Base-by-base conservation (phyloP, 2,888 invertebrate genomes). In the Orgyia antiqua region DNA sequence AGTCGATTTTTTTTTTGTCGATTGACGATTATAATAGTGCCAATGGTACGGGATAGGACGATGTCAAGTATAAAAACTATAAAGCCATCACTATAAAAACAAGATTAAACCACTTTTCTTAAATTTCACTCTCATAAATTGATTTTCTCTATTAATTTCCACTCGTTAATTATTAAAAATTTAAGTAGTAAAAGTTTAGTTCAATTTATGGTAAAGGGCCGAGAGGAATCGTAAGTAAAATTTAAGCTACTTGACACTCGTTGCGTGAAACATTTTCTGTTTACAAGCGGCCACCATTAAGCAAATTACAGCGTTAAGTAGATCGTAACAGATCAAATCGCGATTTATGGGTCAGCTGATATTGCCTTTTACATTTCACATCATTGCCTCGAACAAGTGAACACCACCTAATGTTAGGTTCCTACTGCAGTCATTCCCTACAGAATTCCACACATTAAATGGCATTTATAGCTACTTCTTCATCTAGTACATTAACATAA, bases 321-420 rank as follows among this genome's bases (percentile, higher is more conserved):
- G 84, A 78, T 72, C 84, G 79, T 71, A 63, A 82, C 80, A 73
- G 74, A 80, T 64, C 58, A 48, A 51, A 65, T 78, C 66, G 61
- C 59, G 31, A 71, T 72, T 77, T 76, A 74, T 74, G 66, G 82
- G 76, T 75, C 79, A 76, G 51, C 51, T 54, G 55, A 65, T 73
- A 73, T 68, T 39, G 42, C 38, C 35, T 55, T 54, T 45, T 47
- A 42, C 45, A 42, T 50, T 66, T 59, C 24, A 45, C 45, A 47
- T 26, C 45, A 36, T 41, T 37, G 27, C 31, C 33, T 24, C 21
- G 33, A 30, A 43, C 4, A 6, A n/a, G n/a, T n/a, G n/a, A n/a
- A n/a, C n/a, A n/a, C n/a, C n/a, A n/a, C n/a, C n/a, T n/a, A n/a
- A n/a, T n/a, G n/a, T n/a, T n/a, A n/a, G n/a, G n/a, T n/a, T n/a